Conservation (phyloP, 2,113 vertebrate species). For the Hylia prasina region DNA sequence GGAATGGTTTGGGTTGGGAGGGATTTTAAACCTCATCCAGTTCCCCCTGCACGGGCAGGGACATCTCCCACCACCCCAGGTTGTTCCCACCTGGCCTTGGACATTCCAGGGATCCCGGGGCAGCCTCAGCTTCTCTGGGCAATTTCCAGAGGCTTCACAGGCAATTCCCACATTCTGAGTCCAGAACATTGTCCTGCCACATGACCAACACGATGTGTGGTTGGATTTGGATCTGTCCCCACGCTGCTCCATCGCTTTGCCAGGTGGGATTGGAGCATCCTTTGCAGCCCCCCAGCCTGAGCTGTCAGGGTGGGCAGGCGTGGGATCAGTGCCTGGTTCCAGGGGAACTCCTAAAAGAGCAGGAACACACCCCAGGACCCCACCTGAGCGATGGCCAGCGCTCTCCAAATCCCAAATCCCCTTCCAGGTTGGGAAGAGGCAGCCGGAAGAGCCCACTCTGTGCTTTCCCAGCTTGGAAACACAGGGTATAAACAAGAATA, state of each 20-base stretch:
- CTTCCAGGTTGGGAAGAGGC: not conserved
- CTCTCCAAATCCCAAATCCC: not conserved
- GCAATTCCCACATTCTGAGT: not conserved
- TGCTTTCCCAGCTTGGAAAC: not conserved
- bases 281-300: not conserved
- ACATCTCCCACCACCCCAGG: not conserved
- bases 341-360: not conserved
- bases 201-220: no score
- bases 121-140: no score
- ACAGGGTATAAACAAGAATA: not conserved
- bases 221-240: no score
- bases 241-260: not conserved
- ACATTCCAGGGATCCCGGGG: no score
- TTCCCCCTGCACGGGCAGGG: not conserved
- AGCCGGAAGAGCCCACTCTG: accelerated
- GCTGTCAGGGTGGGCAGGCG: no score
- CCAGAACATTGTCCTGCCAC: no score
- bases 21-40: not conserved
- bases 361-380: accelerated
- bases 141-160: not conserved
- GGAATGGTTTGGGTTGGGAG: not conserved
- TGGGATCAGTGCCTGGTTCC: not conserved
- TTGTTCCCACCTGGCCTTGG: not conserved
- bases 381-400: accelerated
- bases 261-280: accelerated